These are phyloP conservation scores for Hypomesus transpacificus DNA, from an alignment of 2,113 vertebrate genomes.

Conservation along the genomic window DNA sequence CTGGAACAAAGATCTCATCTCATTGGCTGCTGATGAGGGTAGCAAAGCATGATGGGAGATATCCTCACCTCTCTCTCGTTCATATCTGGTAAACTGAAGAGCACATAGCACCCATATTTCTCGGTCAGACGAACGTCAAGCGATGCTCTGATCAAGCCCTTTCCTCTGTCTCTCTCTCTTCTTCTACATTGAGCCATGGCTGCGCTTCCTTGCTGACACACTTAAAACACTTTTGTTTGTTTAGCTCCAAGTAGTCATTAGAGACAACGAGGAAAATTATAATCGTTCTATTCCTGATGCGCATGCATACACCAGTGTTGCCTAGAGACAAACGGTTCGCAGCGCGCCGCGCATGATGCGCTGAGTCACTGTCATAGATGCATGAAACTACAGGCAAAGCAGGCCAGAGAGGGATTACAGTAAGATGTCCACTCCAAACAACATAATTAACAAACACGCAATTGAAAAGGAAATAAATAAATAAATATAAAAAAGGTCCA, in stretches of 20 bases:
- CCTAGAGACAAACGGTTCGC: slow-evolving; percentile 39
- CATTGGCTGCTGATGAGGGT: not conserved
- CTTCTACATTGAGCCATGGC: slow-evolving; percentile 3
- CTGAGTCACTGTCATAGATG: slow-evolving; percentile 52
- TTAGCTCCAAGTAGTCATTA: slow-evolving; percentile 11
- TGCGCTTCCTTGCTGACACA: not conserved
- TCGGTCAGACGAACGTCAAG: no score
- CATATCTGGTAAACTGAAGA: not conserved
- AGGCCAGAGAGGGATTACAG: slow-evolving; percentile 45
- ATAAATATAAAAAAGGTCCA: not conserved
- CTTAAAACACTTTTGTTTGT: not conserved
- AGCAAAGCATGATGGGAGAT: slow-evolving; percentile 1
- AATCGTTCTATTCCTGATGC: slow-evolving; percentile 26
- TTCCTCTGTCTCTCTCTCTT: not conserved
- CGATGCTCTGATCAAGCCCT: no score
- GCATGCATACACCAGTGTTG: slow-evolving; percentile 39
- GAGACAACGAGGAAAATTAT: slow-evolving; percentile 16
- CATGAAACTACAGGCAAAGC: slow-evolving; percentile 48
- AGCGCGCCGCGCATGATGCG: slow-evolving; percentile 52
- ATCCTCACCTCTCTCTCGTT: not conserved
- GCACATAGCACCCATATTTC: no score
- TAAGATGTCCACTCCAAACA: slow-evolving; percentile 41
- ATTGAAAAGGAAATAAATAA: not conserved
- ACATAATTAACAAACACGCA: slow-evolving; percentile 22
- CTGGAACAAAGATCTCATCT: not conserved